phyloP scores from a whole-genome alignment of 1,140 invertebrate genomes.

The Acromyrmex echinatior region DNA sequence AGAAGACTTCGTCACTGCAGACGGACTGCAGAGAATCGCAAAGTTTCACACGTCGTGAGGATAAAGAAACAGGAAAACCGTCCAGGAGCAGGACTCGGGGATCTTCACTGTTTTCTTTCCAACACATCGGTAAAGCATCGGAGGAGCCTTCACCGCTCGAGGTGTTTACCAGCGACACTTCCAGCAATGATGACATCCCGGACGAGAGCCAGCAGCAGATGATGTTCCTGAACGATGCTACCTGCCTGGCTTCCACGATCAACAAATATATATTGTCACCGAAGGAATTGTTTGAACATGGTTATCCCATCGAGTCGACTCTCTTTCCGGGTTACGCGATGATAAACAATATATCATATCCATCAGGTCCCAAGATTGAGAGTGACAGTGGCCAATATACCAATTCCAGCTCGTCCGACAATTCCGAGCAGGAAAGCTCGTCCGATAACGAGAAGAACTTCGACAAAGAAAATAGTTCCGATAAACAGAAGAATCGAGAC shows the following conservation, averaged over 20 bases:
- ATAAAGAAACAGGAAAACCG: not conserved
- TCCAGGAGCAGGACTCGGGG: not conserved
- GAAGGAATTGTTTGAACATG: slow-evolving; percentile 90
- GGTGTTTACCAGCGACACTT: slow-evolving; percentile 10
- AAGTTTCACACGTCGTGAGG: not conserved
- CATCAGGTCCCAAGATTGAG: not conserved
- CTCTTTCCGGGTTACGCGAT: slow-evolving; percentile 87
- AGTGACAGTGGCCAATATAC: slow-evolving; percentile 14
- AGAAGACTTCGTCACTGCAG: slow-evolving; percentile 4
- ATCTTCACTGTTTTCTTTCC: too few species aligned
- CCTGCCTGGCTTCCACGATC: not conserved
- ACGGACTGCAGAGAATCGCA: not conserved
- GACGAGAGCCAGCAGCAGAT: not conserved
- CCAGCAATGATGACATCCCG: slow-evolving; percentile 13
- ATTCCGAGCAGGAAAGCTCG: slow-evolving; percentile 30
- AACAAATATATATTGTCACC: slow-evolving; percentile 84
- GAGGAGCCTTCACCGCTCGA: not conserved
- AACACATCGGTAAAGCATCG: not conserved
- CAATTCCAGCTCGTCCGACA: slow-evolving; percentile 14
- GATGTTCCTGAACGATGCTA: not conserved
- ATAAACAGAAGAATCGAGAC: not conserved
- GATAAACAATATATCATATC: slow-evolving; percentile 71
- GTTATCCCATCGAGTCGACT: slow-evolving; percentile 90
- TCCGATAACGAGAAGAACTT: slow-evolving; percentile 18
- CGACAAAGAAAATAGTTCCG: not conserved